phyloP scores from a whole-genome alignment of 2,888 invertebrate species.

The Pandemis corylana region DNA sequence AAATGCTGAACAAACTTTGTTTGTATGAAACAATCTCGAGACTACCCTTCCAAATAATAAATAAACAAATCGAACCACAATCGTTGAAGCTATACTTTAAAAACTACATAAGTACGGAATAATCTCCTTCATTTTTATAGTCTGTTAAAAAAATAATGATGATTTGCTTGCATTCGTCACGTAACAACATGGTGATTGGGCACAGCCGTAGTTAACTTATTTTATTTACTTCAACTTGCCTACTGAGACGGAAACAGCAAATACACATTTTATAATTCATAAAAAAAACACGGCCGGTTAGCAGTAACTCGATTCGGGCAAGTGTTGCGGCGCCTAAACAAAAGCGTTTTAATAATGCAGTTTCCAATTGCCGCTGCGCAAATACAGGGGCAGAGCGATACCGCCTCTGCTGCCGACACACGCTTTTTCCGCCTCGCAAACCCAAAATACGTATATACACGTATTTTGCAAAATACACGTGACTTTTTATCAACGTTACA shows the following conservation, averaged over 20 bases:
- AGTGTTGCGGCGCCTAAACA: slow-evolving; percentile 82
- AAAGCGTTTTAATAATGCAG: slow-evolving; percentile 84
- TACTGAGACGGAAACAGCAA: slow-evolving; percentile 30
- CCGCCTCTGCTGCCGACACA: slow-evolving; percentile 59
- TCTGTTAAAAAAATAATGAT: too few species aligned
- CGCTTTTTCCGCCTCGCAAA: slow-evolving; percentile 48
- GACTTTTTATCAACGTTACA: background rate
- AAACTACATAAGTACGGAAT: too few species aligned
- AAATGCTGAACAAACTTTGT: too few species aligned
- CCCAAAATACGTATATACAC: background rate
- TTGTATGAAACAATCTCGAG: too few species aligned
- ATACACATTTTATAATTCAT: slow-evolving; percentile 41
- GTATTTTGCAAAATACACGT: background rate
- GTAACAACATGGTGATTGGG: too few species aligned
- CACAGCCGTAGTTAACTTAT: background rate
- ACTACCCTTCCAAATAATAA: too few species aligned
- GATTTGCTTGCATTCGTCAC: too few species aligned
- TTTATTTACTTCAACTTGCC: slow-evolving; percentile 13
- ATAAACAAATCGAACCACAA: too few species aligned
- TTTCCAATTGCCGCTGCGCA: slow-evolving; percentile 83
- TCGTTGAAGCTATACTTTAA: too few species aligned
- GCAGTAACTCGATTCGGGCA: slow-evolving; percentile 56
- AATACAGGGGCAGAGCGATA: slow-evolving; percentile 74
- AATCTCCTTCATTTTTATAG: too few species aligned
- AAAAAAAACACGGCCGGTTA: slow-evolving; percentile 49